Percentiles rank a stretch among this genome's conserved stretches.
These are phyloP conservation scores for Tapera naevia DNA, from an alignment of 2,797 vertebrate genomes.

Conservation along the genomic window DNA sequence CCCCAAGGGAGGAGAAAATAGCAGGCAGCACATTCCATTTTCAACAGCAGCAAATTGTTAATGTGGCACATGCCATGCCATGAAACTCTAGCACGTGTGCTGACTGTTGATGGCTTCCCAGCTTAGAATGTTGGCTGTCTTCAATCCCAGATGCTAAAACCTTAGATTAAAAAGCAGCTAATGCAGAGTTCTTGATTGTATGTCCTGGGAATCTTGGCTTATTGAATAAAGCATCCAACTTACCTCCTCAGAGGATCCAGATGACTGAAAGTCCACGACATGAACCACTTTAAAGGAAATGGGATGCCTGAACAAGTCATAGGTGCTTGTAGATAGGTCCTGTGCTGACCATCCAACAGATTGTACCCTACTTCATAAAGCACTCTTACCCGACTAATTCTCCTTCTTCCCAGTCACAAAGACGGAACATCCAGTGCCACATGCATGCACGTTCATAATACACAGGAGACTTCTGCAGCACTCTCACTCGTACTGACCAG, in stretches of 20 bases:
- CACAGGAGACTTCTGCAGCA: background rate
- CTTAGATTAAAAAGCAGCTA: background rate
- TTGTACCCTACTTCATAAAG: background rate
- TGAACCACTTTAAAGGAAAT: background rate
- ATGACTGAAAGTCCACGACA: background rate
- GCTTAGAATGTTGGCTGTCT: background rate
- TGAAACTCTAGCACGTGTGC: background rate
- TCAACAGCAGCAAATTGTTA: background rate
- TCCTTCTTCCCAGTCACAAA: background rate
- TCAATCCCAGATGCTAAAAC: background rate
- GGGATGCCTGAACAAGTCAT: background rate
- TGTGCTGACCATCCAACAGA: background rate
- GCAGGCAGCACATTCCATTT: background rate
- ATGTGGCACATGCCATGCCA: background rate
- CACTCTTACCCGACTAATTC: background rate
- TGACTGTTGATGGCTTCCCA: background rate
- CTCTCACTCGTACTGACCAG: fast-evolving
- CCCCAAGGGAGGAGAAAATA: background rate
- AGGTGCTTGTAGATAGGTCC: background rate
- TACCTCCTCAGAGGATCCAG: background rate
- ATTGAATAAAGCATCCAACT: background rate
- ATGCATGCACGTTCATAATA: background rate
- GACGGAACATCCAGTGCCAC: background rate
- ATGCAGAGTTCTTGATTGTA: background rate
- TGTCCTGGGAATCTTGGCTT: background rate